Conservation (phyloP, 2,113 vertebrate genomes). For the Trematocara variabile region DNA sequence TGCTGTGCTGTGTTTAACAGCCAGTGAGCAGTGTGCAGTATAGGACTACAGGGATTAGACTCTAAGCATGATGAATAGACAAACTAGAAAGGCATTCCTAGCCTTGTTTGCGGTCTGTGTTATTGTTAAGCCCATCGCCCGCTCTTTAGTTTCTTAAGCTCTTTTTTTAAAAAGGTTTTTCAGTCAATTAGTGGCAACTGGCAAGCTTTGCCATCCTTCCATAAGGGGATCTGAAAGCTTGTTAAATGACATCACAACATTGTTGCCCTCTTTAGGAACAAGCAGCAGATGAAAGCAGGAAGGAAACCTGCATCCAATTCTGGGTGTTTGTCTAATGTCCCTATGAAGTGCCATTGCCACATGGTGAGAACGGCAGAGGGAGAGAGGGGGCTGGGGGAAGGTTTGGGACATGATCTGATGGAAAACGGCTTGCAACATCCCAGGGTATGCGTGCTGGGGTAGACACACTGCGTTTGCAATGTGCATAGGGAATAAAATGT, state of each 20-base stretch:
- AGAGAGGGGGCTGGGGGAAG: not conserved
- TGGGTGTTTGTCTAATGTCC: slow-evolving; percentile 70
- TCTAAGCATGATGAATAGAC: slow-evolving; percentile 62
- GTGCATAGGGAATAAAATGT: slow-evolving; percentile 6
- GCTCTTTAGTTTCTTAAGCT: slow-evolving; percentile 36
- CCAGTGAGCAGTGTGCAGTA: slow-evolving; percentile 29
- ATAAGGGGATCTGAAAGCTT: slow-evolving; percentile 58
- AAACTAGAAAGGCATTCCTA: slow-evolving; percentile 61
- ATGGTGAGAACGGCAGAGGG: slow-evolving; percentile 50
- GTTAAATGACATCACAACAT: slow-evolving; percentile 73
- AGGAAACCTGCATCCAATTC: slow-evolving; percentile 72
- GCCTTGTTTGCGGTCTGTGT: slow-evolving; percentile 64
- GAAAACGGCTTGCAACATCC: slow-evolving; percentile 58
- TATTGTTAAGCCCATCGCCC: slow-evolving; percentile 58
- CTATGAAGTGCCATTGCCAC: slow-evolving; percentile 66
- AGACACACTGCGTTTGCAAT: slow-evolving; percentile 10
- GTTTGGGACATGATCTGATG: slow-evolving; percentile 57
- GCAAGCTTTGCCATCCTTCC: slow-evolving; percentile 53
- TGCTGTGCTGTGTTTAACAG: slow-evolving; percentile 50
- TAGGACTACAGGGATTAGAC: slow-evolving; percentile 34
- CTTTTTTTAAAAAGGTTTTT: slow-evolving; percentile 33
- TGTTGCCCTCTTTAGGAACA: slow-evolving; percentile 68
- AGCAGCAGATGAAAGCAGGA: slow-evolving; percentile 67
- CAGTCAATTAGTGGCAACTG: slow-evolving; percentile 69
- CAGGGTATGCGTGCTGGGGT: slow-evolving; percentile 2